A percentile compares a stretch with the other conserved stretches of the same genome.
Evolutionary conservation across 2,113 vertebrate genomes (phyloP).

Genomic region (Canis aureus): DNA sequence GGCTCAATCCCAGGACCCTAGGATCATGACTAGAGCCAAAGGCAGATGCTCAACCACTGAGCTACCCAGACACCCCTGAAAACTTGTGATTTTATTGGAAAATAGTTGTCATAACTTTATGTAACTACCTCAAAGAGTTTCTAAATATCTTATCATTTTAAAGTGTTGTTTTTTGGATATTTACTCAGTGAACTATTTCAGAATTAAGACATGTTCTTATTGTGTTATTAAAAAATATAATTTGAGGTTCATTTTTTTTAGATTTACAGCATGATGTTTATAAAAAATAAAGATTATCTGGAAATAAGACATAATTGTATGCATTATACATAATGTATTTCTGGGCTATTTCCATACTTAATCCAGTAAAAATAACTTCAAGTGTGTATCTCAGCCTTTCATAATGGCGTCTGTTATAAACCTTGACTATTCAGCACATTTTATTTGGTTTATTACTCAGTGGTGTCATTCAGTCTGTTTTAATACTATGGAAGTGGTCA

Average conservation of each 20-base stretch:
- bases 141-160: background rate
- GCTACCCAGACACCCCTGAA: background rate
- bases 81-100: background rate
- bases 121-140: background rate
- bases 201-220: background rate
- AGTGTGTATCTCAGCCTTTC: background rate
- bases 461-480: background rate
- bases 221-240: background rate
- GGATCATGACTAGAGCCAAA: no score
- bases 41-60: no score
- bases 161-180: background rate
- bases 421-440: conserved; percentile 1
- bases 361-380: background rate
- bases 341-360: background rate
- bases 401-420: background rate
- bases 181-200: background rate
- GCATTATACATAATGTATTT: background rate
- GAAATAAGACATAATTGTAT: background rate
- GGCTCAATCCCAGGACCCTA: no score
- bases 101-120: background rate
- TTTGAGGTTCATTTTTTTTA: background rate
- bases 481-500: conserved; percentile 38
- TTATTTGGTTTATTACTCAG: background rate
- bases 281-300: background rate
- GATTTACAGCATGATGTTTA: background rate